Percentiles rank a stretch among this genome's conserved stretches.
These are phyloP conservation scores for Selenia dentaria DNA, from an alignment of 2,888 invertebrate genomes.

Conservation along the genomic window DNA sequence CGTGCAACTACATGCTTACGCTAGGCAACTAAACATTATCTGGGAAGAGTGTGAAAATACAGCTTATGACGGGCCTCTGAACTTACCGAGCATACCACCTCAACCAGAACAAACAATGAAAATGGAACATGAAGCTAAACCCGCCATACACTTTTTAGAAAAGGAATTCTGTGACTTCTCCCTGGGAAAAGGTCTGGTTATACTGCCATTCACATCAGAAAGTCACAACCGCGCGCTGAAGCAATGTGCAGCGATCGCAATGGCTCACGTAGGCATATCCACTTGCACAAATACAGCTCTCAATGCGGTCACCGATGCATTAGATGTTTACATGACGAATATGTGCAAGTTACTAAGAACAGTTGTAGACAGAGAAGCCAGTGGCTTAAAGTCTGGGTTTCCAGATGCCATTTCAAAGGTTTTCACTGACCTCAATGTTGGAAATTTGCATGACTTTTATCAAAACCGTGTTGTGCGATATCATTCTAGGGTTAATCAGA, in stretches of 20 bases:
- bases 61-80: slow-evolving; percentile 63
- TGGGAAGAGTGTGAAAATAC: slow-evolving; percentile 66
- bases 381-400: slow-evolving; percentile 67
- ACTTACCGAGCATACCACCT: slow-evolving; percentile 62
- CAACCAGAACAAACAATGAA: slow-evolving; percentile 53
- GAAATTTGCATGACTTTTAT: slow-evolving; percentile 72
- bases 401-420: slow-evolving; percentile 78
- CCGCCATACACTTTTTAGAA: slow-evolving; percentile 69
- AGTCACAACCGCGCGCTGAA: slow-evolving; percentile 72
- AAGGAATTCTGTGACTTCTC: slow-evolving; percentile 77
- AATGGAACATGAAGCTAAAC: slow-evolving; percentile 58
- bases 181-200: slow-evolving; percentile 66
- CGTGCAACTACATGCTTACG: slow-evolving; percentile 69
- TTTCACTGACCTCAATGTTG: slow-evolving; percentile 71
- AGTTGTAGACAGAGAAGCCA: slow-evolving; percentile 71
- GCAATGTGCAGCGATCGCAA: slow-evolving; percentile 74
- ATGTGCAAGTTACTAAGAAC: slow-evolving; percentile 73
- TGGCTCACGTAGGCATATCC: slow-evolving; percentile 70
- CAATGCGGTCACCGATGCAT: slow-evolving; percentile 64
- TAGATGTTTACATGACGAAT: slow-evolving; percentile 71
- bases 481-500: slow-evolving; percentile 63
- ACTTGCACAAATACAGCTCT: slow-evolving; percentile 70
- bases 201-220: slow-evolving; percentile 74
- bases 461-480: slow-evolving; percentile 68
- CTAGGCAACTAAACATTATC: slow-evolving; percentile 62